phyloP scores from a whole-genome alignment of 35 echinoderm and acorn worm species.

The Heliocidaris tuberculata region DNA sequence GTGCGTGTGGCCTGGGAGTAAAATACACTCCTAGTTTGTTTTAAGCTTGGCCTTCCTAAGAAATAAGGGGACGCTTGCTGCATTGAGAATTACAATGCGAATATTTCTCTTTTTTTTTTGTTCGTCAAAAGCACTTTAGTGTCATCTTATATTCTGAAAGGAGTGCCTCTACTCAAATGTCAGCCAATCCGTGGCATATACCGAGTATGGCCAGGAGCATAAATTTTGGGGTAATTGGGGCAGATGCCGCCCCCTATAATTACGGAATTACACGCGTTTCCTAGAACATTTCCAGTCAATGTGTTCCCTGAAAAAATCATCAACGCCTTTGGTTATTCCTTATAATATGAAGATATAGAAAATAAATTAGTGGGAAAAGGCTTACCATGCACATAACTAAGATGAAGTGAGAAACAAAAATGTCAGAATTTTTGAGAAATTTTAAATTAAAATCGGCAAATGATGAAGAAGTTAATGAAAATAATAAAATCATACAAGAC shows the following conservation, averaged over 20 bases:
- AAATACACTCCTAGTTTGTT: too few relatives aligned
- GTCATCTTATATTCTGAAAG: neutral
- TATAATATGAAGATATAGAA: neutral
- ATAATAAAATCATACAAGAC: too few relatives aligned
- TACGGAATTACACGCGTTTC: neutral
- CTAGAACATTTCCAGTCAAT: neutral
- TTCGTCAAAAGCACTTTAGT: neutral
- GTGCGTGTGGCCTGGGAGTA: too few relatives aligned
- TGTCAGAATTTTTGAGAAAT: too few relatives aligned
- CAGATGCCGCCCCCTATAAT: neutral
- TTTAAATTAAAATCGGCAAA: too few relatives aligned
- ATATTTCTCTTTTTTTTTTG: neutral
- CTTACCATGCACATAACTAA: neutral
- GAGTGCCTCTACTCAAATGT: neutral
- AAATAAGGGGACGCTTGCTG: too few relatives aligned
- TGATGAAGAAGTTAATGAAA: too few relatives aligned
- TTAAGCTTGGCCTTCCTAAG: too few relatives aligned
- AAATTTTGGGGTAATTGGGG: neutral
- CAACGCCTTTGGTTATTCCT: neutral
- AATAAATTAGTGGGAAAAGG: neutral
- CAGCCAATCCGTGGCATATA: neutral
- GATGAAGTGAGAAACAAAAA: too few relatives aligned
- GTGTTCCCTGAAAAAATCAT: neutral
- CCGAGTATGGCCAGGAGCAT: neutral
- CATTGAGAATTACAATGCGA: neutral